These are phyloP conservation scores for Rhadinocentrus ornatus DNA, from an alignment of 2,797 vertebrate species.

Conservation along the genomic window DNA sequence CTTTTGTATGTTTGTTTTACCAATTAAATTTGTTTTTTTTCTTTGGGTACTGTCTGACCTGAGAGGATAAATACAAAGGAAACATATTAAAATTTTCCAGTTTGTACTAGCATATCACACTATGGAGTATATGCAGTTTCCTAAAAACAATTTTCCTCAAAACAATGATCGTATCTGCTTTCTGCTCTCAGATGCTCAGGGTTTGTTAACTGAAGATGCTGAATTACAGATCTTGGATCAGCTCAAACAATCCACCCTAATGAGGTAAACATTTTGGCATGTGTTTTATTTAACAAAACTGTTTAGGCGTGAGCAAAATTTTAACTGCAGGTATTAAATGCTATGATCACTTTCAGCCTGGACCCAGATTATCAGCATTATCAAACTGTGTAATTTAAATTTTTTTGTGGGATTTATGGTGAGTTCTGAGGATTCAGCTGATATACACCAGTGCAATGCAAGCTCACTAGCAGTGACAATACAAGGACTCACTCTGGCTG, in stretches of 20 bases:
- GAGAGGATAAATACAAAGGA: constrained; percentile 27
- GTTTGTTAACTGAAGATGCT: background rate
- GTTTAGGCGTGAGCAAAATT: background rate
- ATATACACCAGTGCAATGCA: background rate
- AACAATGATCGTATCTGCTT: too few species aligned
- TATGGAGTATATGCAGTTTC: constrained; percentile 4
- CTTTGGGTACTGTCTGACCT: constrained; percentile 43
- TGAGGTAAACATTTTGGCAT: background rate
- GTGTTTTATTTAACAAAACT: background rate
- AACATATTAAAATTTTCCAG: constrained; percentile 29
- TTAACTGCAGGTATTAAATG: background rate
- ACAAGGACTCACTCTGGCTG: background rate
- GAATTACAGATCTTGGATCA: background rate
- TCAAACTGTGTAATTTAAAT: too few species aligned
- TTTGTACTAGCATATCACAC: constrained; percentile 6
- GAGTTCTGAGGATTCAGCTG: too few species aligned
- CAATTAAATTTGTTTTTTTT: constrained; percentile 62
- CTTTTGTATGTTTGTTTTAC: constrained; percentile 64
- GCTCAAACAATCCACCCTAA: background rate
- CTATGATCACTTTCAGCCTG: background rate
- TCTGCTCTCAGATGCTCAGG: background rate
- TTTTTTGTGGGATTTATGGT: too few species aligned
- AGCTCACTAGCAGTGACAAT: background rate
- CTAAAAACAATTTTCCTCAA: too few species aligned
- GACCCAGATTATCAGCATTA: too few species aligned